Evolutionary conservation across 2,113 vertebrate genomes (phyloP), one percentile per base, ranked within the genome.

Genomic region (Trematomus loennbergii): DNA sequence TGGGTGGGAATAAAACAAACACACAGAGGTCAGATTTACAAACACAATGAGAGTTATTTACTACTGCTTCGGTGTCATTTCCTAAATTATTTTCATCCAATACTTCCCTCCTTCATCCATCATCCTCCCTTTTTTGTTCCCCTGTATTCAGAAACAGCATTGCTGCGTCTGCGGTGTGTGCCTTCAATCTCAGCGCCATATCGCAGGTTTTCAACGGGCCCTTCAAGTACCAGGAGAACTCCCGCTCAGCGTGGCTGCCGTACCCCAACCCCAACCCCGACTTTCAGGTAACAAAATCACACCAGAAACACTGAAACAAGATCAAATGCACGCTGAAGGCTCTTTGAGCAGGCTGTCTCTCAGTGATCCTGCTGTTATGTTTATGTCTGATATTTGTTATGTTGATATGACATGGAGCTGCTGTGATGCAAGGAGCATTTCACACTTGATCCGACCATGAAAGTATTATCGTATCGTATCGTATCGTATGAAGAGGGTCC

Each of bases 221-320:
- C 71, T 99, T 99, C 94, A 99, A 99, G 93, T 98, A 96, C 88
- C 98, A 99, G 93, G 98, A 99, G 90, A 99, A 98, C 90, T 98
- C 97, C 0, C 96, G 97, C 50, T 98, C 98, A 0, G 97, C 97
- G 60, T 99, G 98, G 98, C 95, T 99, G 90, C 97, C 98, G 0
- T 98, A 97, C 88, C 95, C 97, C 48, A 99, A 99, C 92, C 98
- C 97, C 80, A 99, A 97, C 91, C 98, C 97, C 18, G 96, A 97
- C 93, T 99, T 99, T 91, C 97, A 99, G 97, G 98, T 99, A 95
- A 92, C 33, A 57, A 77, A 71, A 49, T n/a, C 7, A 33, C 1
- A 16, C 18, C 25, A n/a, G 15, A 43, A 20, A 64, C 40, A 20
- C 29, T 29, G 29, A 29, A 29, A 29, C 29, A 2, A 29, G 29